Evolutionary conservation across 2,797 vertebrate species (phyloP), one percentile per base, ranked within the genome.

Genomic region (Pelobates cultripes): DNA sequence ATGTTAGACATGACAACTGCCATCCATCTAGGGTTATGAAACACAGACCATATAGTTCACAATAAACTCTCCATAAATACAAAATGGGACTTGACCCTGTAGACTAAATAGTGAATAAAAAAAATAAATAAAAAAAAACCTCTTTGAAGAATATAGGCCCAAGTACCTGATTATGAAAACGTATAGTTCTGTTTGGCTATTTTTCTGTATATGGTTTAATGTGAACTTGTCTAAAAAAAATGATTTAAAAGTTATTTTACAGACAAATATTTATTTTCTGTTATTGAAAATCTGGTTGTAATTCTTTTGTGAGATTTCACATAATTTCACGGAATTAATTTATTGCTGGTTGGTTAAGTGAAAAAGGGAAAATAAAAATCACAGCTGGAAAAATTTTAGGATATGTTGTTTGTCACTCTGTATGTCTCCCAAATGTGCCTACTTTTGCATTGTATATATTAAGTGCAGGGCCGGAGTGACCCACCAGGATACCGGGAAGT

Each of bases 281-380:
- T 28, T 61, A 8, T 28, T 4, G 28, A 6, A 40, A 7, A 28
- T 66, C 63, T 66, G 63, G 17, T 28, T 66, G n/a, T 28, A 66
- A 10, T 41, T 66, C 63, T 66, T 61, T 61, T 61, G 63, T 28
- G 63, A 17, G 9, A 66, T 6, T 17, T 15, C 47, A 43, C n/a
- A 40, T 51, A 51, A 72, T 51, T 47, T 4, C 10, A 8, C 3
- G 43, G 15, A 70, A 70, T 45, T 4, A 70, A 45, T 70, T 47
- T 6, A 13, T 14, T 70, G 69, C 47, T 45, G 15, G 44, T 40
- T 40, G 44, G 12, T 13, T 63, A 41, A 76, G 77, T 71, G 40
- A n/a, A 77, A 53, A 77, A 53, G 71, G 42, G 42, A 13, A 75
- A n/a, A 70, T 17, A 63, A 75, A 28, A 81, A 47, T 10, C 43